phyloP scores from a whole-genome alignment of 1,140 invertebrate species.

The Caerostris extrusa region DNA sequence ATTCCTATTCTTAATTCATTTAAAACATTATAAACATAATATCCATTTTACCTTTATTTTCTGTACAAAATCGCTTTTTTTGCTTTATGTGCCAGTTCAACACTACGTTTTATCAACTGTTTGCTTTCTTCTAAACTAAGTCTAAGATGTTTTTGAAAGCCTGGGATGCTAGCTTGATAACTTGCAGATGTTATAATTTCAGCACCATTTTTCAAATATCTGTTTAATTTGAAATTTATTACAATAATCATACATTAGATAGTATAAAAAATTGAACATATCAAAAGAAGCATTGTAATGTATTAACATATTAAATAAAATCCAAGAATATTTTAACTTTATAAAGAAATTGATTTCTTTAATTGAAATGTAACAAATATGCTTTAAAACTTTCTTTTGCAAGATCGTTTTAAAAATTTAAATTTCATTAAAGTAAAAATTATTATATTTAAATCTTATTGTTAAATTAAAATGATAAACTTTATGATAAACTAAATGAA shows the following conservation, averaged over 20 bases:
- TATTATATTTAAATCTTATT: neutral
- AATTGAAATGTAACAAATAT: no score
- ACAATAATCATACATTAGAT: neutral
- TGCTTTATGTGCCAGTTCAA: constrained; percentile 86
- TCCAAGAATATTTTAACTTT: no score
- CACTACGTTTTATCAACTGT: constrained; percentile 87
- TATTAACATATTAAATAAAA: no score
- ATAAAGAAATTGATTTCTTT: no score
- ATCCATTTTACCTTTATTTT: constrained; percentile 54
- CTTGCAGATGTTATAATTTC: constrained; percentile 92
- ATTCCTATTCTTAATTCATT: no score
- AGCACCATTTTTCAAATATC: constrained; percentile 86
- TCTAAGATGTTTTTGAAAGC: constrained; percentile 88
- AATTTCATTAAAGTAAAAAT: neutral
- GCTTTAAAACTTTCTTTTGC: no score
- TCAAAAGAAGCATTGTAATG: no score
- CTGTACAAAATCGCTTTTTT: constrained; percentile 79
- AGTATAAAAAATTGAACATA: neutral
- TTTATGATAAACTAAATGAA: no score
- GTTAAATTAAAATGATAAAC: neutral
- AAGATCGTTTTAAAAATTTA: no score
- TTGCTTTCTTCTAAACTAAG: constrained; percentile 85
- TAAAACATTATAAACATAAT: no score
- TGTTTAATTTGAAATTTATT: neutral
- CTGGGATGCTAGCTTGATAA: constrained; percentile 92